Conservation (phyloP, 2,797 vertebrate genomes). For the Danio albolineatus region DNA sequence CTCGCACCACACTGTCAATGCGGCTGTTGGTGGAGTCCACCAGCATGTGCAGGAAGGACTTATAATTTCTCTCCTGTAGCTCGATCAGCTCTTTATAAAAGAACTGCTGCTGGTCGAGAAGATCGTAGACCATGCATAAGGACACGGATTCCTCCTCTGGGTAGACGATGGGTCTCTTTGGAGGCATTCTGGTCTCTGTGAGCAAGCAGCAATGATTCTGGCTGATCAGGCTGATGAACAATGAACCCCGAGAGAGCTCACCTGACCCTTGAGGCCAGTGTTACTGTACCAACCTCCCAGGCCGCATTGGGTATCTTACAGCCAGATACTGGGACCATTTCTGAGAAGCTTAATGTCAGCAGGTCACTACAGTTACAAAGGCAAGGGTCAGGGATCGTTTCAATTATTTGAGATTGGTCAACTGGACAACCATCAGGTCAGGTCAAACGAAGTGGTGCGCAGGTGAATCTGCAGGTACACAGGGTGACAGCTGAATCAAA, state of each 20-base stretch:
- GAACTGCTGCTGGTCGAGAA: slow-evolving; percentile 79
- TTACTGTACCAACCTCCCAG: slow-evolving; percentile 47
- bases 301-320: slow-evolving; percentile 42
- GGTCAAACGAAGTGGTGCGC: slow-evolving; percentile 9
- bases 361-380: slow-evolving; percentile 71
- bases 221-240: slow-evolving; percentile 28
- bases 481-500: slow-evolving; percentile 15
- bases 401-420: slow-evolving; percentile 50
- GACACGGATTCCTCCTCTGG: slow-evolving; percentile 66
- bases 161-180: slow-evolving; percentile 68
- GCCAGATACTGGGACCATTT: slow-evolving; percentile 22
- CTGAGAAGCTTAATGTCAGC: slow-evolving; percentile 61
- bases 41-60: slow-evolving; percentile 76
- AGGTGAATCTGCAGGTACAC: neutral
- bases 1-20: slow-evolving; percentile 73
- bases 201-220: slow-evolving; percentile 41
- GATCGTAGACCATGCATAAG: slow-evolving; percentile 72
- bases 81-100: slow-evolving; percentile 76
- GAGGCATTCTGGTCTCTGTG: slow-evolving; percentile 71
- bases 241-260: slow-evolving; percentile 43
- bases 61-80: slow-evolving; percentile 78
- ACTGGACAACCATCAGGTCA: neutral
- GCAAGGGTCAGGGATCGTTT: slow-evolving; percentile 70
- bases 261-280: slow-evolving; percentile 26
- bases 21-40: slow-evolving; percentile 74